These are phyloP conservation scores for Alaudala cheleensis DNA, from an alignment of 2,113 vertebrate genomes.

Conservation along the genomic window DNA sequence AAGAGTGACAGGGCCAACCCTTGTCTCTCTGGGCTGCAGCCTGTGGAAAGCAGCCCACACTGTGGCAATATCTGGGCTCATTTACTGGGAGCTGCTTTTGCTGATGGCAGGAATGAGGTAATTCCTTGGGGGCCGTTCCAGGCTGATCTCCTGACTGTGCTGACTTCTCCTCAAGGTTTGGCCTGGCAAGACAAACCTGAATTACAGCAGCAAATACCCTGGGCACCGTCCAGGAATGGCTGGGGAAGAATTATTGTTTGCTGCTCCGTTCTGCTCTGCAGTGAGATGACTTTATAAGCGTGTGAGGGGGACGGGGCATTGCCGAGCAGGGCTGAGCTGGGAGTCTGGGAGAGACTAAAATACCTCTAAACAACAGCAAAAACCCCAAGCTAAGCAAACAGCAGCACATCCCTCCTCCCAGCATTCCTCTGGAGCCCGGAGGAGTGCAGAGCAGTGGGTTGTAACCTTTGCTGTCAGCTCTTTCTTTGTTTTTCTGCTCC, in stretches of 20 bases:
- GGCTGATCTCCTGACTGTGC: background rate
- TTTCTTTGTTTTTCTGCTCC: background rate
- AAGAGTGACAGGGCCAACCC: background rate
- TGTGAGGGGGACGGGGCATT: background rate
- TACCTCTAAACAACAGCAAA: background rate
- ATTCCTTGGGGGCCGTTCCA: background rate
- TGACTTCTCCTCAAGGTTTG: background rate
- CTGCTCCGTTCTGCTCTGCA: background rate
- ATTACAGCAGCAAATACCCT: background rate
- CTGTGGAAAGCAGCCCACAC: accelerated
- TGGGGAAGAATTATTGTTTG: background rate
- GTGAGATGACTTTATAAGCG: background rate
- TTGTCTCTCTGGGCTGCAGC: background rate
- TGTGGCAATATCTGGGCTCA: accelerated
- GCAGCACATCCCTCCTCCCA: background rate
- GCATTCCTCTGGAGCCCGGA: background rate
- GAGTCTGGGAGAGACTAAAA: background rate
- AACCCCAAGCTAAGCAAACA: background rate
- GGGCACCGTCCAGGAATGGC: background rate
- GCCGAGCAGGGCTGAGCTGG: background rate
- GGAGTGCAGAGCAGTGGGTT: background rate
- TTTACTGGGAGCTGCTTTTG: background rate
- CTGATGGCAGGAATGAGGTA: background rate
- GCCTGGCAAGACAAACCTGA: background rate
- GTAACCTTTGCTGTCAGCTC: background rate